Evolutionary conservation across 2,113 vertebrate species (phyloP).

Genomic region (Salvelinus namaycush): DNA sequence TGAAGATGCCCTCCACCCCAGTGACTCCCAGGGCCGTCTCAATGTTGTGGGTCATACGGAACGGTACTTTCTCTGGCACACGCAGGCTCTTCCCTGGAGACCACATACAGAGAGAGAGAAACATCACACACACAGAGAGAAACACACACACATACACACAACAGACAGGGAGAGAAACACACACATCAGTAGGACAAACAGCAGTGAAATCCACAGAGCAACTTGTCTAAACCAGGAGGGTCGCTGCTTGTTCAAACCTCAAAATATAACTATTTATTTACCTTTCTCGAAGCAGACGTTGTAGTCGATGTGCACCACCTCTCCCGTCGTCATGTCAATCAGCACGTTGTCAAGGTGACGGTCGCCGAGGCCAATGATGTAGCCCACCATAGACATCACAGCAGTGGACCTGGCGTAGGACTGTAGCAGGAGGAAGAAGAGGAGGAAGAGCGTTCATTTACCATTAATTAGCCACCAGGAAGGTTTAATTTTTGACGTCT

Average conservation of each 20-base stretch:
- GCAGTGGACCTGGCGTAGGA: slow-evolving; percentile 96
- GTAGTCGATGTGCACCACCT: slow-evolving; percentile 99
- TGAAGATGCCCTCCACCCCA: slow-evolving; percentile 96
- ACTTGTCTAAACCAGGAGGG: neutral
- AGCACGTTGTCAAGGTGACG: slow-evolving; percentile 98
- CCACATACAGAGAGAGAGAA: neutral
- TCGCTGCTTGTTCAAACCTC: neutral
- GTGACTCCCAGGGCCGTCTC: slow-evolving; percentile 94
- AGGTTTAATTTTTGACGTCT: neutral
- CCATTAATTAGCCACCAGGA: neutral
- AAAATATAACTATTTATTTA: slow-evolving; percentile 36
- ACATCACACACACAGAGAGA: neutral
- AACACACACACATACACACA: neutral
- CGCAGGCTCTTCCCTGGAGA: slow-evolving; percentile 90
- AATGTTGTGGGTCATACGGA: slow-evolving; percentile 99
- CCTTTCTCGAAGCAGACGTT: slow-evolving; percentile 99
- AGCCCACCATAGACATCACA: slow-evolving; percentile 99
- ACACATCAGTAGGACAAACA: neutral
- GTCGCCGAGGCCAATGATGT: slow-evolving; percentile 97
- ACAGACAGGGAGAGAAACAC: neutral
- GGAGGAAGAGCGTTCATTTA: neutral
- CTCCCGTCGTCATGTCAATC: slow-evolving; percentile 98
- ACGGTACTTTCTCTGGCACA: slow-evolving; percentile 96
- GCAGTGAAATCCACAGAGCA: neutral
- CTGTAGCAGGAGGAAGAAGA: slow-evolving; percentile 57